Evolutionary conservation across 2,797 vertebrate species (phyloP).

Genomic region (Mormyrops attenuatus): DNA sequence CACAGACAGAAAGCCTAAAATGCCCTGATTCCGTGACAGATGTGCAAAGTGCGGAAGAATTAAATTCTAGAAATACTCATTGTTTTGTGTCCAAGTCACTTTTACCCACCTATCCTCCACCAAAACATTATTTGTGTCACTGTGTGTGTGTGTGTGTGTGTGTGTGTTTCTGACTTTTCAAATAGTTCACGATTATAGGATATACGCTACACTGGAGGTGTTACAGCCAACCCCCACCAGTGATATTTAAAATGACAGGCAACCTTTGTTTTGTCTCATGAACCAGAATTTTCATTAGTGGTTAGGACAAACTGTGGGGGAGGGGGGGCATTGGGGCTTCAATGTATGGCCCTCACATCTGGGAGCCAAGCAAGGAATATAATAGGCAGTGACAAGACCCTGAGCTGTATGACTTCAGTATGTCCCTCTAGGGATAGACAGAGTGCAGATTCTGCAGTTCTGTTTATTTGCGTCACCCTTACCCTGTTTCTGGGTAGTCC

Average conservation of each 20-base stretch:
- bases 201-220: background rate
- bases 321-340: background rate
- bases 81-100: background rate
- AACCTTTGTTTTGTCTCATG: background rate
- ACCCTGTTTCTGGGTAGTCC: background rate
- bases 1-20: background rate
- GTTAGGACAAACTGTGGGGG: background rate
- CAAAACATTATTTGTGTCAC: background rate
- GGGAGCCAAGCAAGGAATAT: constrained; percentile 16
- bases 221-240: background rate
- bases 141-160: background rate
- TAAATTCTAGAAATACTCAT: background rate
- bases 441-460: constrained; percentile 16
- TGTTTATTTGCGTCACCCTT: constrained; percentile 19
- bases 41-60: background rate
- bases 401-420: constrained; percentile 24
- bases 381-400: constrained; percentile 32
- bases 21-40: background rate
- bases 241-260: background rate
- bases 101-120: background rate
- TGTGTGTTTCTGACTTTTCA: background rate
- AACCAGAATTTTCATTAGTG: background rate
- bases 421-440: background rate
- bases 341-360: background rate
- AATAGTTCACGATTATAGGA: background rate